Percentiles rank a stretch among this genome's conserved stretches.
These are phyloP conservation scores for Andrena camellia DNA, from an alignment of 2,888 invertebrate genomes.

Conservation along the genomic window DNA sequence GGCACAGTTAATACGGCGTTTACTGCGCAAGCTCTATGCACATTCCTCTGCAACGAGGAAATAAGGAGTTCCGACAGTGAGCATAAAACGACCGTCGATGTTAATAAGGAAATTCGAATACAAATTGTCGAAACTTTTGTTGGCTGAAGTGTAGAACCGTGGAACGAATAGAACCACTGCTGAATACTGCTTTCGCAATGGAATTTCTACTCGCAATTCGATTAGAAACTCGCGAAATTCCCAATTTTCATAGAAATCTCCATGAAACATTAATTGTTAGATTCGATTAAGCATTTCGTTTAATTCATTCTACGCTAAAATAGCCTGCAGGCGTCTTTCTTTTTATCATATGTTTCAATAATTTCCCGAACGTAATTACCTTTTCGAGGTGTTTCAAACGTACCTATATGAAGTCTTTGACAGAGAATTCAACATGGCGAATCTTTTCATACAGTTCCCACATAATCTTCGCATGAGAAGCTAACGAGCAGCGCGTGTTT, in stretches of 20 bases:
- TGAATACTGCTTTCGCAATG: background rate
- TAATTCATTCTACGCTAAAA: too few relatives aligned
- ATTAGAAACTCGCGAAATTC: too few relatives aligned
- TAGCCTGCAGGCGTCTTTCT: too few relatives aligned
- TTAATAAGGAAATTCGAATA: constrained; percentile 10
- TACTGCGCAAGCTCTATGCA: constrained; percentile 9
- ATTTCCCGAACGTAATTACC: background rate
- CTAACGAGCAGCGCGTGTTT: background rate
- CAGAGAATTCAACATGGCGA: background rate
- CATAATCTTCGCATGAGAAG: background rate
- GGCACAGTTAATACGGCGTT: constrained; percentile 40
- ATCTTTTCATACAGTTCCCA: background rate
- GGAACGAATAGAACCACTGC: background rate
- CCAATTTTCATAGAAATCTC: too few relatives aligned
- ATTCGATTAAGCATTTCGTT: too few relatives aligned
- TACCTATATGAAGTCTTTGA: background rate
- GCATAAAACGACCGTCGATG: constrained; percentile 5
- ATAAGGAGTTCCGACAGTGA: background rate
- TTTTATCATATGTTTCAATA: too few relatives aligned
- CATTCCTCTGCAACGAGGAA: background rate
- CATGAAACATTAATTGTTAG: too few relatives aligned
- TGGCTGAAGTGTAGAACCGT: background rate
- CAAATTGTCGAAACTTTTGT: background rate
- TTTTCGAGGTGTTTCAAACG: background rate
- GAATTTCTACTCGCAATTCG: background rate